phyloP scores from a whole-genome alignment of 2,888 invertebrate genomes.

The Daptonema setosum region DNA sequence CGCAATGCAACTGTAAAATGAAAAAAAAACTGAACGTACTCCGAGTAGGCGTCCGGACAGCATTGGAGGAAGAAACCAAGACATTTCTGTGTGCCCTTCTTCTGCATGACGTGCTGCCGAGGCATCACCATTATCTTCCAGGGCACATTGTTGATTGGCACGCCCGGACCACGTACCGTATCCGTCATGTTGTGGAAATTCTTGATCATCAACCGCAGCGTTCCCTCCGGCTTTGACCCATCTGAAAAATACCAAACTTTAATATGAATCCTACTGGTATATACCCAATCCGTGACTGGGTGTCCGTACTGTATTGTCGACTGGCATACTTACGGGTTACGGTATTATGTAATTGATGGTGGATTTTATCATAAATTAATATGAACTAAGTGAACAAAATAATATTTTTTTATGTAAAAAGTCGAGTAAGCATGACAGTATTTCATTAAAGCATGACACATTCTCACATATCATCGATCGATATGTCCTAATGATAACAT shows the following conservation, averaged over 20 bases:
- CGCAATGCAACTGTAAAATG: too few relatives aligned
- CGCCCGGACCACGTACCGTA: conserved; percentile 60
- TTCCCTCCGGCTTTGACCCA: conserved; percentile 49
- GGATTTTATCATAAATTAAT: too few relatives aligned
- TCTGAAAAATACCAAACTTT: not conserved
- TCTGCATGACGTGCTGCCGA: conserved; percentile 26
- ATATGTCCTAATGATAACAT: too few relatives aligned
- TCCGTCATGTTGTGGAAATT: conserved; percentile 69
- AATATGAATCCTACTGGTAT: too few relatives aligned
- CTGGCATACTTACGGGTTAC: too few relatives aligned
- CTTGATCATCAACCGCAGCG: conserved; percentile 64
- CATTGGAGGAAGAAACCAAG: conserved; percentile 55
- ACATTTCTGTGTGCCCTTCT: conserved; percentile 27
- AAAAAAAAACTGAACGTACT: conserved; percentile 30
- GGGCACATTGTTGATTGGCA: conserved; percentile 78
- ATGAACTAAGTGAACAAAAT: too few relatives aligned
- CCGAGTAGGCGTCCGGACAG: conserved; percentile 88
- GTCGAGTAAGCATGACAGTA: too few relatives aligned
- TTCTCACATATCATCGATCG: too few relatives aligned
- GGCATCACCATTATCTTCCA: conserved; percentile 43
- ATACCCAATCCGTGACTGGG: not conserved
- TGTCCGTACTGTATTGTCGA: not conserved
- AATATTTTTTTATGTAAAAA: too few relatives aligned
- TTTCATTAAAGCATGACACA: too few relatives aligned
- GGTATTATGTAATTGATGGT: too few relatives aligned